Base-by-base conservation (phyloP, 2,797 vertebrate genomes). In the Trachops cirrhosus region DNA sequence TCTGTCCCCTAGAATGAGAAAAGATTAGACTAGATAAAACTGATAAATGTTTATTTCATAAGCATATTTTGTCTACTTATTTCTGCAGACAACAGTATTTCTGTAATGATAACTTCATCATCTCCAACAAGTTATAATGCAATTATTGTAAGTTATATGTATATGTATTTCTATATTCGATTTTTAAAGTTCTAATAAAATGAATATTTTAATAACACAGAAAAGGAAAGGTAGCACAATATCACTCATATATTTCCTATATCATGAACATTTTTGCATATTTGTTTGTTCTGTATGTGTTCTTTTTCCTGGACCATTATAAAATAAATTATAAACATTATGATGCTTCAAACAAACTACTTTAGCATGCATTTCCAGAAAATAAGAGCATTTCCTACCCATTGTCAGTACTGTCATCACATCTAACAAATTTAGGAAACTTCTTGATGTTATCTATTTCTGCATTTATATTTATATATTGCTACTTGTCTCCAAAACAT, bases 181-280 rank as follows among this genome's bases (percentile, higher is more conserved):
- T 85, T 74, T 89, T 77, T 29, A 78, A 77, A n/a, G 24, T 78
- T 95, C 87, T 64, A 89, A 46, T 91, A 86, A 83, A 21, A 46
- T 83, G 29, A 84, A 92, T 89, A 89, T 67, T 57, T 75, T 82
- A 86, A 59, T 74, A 87, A 85, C 18, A 96, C 18, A 94, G 64
- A 91, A 57, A 88, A 84, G 12, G 50, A 77, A 24, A 91, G 59
- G n/a, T 16, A 79, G 19, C 7, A 91, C 67, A 94, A 29, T 75
- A 62, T 59, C 14, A 62, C 16, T 57, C 50, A 67, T 24, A 41
- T 37, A 82, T 6, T 12, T 34, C 22, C 12, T n/a, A 75, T 0
- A 32, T 89, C 37, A 77, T 80, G 91, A 87, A 88, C 16, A 88
- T 62, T 50, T 92, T 59, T 9, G 4, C 4, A 19, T 74, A 50